Conservation (phyloP, 2,888 invertebrate genomes). For the Caenorhabditis plicata region DNA sequence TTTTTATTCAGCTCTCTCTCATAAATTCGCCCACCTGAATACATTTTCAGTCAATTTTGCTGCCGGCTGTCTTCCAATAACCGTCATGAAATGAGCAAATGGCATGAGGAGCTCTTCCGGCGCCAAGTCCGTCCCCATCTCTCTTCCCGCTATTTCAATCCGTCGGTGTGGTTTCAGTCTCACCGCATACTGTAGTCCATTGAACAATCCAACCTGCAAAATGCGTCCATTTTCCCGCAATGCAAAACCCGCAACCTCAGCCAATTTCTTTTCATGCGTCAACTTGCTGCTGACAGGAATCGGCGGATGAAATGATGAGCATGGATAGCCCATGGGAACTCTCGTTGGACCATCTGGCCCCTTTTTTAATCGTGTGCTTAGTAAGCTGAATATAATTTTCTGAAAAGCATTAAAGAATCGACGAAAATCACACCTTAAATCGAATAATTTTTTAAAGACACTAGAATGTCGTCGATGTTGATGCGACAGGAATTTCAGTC, state of each 20-base stretch:
- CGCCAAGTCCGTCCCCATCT: slow-evolving; percentile 4
- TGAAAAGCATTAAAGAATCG: not conserved
- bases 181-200: slow-evolving; percentile 19
- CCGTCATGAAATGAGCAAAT: slow-evolving; percentile 13
- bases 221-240: not conserved
- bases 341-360: too few relatives aligned
- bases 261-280: slow-evolving; percentile 34
- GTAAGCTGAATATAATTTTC: not conserved
- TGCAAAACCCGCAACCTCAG: slow-evolving; percentile 4
- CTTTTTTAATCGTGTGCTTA: too few relatives aligned
- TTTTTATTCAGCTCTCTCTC: not conserved
- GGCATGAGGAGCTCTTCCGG: slow-evolving; percentile 1
- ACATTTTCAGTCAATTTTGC: slow-evolving; percentile 10
- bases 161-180: slow-evolving; percentile 8
- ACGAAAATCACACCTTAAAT: slow-evolving; percentile 1
- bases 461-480: slow-evolving; percentile 22
- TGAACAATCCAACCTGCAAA: slow-evolving; percentile 2
- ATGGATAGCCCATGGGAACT: slow-evolving; percentile 7
- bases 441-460: slow-evolving; percentile 23
- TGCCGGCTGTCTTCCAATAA: slow-evolving; percentile 20
- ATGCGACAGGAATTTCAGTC: slow-evolving; percentile 31
- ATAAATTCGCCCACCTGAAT: slow-evolving; percentile 1
- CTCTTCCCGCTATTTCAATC: slow-evolving; percentile 6
- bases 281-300: slow-evolving; percentile 16
- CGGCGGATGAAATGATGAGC: slow-evolving; percentile 24